Base-by-base conservation (phyloP, 1,140 invertebrate genomes). In the Sarcophaga peregrina region DNA sequence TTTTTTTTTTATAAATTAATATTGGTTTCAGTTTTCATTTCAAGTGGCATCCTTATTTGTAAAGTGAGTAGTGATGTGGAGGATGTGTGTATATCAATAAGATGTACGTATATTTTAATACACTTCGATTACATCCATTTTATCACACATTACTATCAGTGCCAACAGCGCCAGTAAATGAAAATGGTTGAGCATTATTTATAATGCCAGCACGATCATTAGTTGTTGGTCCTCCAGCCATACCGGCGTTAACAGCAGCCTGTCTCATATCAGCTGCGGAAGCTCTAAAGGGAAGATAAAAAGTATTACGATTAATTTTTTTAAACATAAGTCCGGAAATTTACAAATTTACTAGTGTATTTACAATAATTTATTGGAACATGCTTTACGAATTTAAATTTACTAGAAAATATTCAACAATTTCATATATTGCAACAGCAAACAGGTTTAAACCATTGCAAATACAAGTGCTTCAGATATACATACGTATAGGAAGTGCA, bases 171-270 rank as follows among this genome's bases (percentile, higher is more conserved):
- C 92, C 93, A 83, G 95, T 94, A 85, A 95, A 93, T 90, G 93
- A 93, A 88, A 95, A 93, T 72, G 95, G 94, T 91, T 95, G 94
- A 87, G 94, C 94, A 92, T 95, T 95, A 88, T 94, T 92, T 86
- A 96, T 95, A 87, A 96, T 93, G 85, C 93, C 95, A 85, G 94
- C 93, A 85, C 93, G 92, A 83, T 92, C 91, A 83, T 90, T 91
- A 47, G 90, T 89, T 62, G 90, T 87, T 47, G 86, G 72, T 81
- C 84, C 74, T 87, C 85, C 85, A 86, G 85, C 85, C 78, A 83
- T 83, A 50, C 84, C 84, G 0, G 81, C 82, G 88, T 88, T 81
- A 62, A 90, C 91, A 84, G 94, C 95, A 86, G 94, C 92, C 88
- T 92, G 93, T 88, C 94, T 92, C 95, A 96, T 96, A 86, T 95